Evolutionary conservation across 2,797 vertebrate species (phyloP).

Genomic region (Eulemur coronatus): DNA sequence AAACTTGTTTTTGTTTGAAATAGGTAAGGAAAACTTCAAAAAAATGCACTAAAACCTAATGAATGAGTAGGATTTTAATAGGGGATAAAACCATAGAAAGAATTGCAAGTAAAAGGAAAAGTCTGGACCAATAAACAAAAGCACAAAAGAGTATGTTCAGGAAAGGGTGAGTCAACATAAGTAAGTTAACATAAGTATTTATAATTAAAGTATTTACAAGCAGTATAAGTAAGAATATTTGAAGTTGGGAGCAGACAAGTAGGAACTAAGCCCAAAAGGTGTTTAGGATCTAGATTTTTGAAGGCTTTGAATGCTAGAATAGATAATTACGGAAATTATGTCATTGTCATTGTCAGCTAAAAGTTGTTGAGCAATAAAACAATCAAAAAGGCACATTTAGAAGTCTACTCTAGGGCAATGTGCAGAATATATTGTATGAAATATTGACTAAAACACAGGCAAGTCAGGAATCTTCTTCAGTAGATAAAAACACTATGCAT

Average conservation of each 20-base stretch:
- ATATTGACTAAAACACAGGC: not conserved
- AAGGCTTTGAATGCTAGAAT: not conserved
- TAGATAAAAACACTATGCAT: not conserved
- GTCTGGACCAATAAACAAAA: not conserved
- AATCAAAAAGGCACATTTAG: not conserved
- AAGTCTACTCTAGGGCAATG: not conserved
- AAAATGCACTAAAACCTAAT: not conserved
- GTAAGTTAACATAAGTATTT: not conserved
- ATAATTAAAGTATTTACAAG: not conserved
- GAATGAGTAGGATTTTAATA: not conserved
- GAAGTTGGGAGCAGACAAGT: not conserved
- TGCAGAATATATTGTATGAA: not conserved
- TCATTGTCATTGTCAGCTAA: not conserved
- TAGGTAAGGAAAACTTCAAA: not conserved
- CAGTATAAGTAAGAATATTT: not conserved
- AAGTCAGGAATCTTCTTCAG: not conserved
- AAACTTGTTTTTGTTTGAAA: constrained; percentile 19
- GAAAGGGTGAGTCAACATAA: not conserved
- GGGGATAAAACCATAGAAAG: not conserved
- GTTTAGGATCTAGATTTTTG: not conserved
- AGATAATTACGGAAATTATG: not conserved
- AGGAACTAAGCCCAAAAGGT: not conserved
- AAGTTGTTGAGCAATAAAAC: constrained; percentile 1
- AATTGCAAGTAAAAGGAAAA: not conserved
- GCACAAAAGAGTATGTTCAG: not conserved